phyloP scores from a whole-genome alignment of 1,140 invertebrate genomes.

The Leguminivora glycinivorella region DNA sequence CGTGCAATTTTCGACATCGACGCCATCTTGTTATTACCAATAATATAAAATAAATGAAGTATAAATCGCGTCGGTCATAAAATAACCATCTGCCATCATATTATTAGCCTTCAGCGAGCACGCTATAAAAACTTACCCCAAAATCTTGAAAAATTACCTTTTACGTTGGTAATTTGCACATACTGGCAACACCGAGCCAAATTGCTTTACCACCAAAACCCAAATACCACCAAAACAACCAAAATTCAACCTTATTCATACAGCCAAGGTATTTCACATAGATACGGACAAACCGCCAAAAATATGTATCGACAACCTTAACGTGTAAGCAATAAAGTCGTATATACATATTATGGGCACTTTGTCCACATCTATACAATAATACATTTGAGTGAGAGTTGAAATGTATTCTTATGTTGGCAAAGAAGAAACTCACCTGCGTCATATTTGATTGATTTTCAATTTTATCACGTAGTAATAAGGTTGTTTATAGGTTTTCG shows the following conservation, averaged over 20 bases:
- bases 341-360: no score
- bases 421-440: conserved; percentile 37
- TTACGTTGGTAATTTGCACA: conserved; percentile 68
- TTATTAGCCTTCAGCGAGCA: conserved; percentile 57
- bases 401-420: conserved; percentile 35
- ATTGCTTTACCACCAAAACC: conserved; percentile 39
- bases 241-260: conserved; percentile 34
- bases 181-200: conserved; percentile 53
- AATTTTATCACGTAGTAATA: conserved; percentile 37
- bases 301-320: no score
- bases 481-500: conserved; percentile 31
- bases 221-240: neutral
- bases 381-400: conserved; percentile 33
- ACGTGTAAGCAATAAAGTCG: no score
- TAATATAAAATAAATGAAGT: conserved; percentile 27
- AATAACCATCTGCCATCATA: conserved; percentile 36
- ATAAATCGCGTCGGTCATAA: conserved; percentile 21
- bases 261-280: neutral
- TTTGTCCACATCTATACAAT: no score
- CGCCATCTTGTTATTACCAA: conserved; percentile 16
- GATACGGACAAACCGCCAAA: no score
- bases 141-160: conserved; percentile 63
- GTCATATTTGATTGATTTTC: conserved; percentile 38
- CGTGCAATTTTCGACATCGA: neutral
- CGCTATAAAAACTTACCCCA: conserved; percentile 48